A percentile compares a stretch with the other conserved stretches of the same genome.
Evolutionary conservation across 2,888 invertebrate genomes (phyloP).

Genomic region (Dichetophora obliterata): DNA sequence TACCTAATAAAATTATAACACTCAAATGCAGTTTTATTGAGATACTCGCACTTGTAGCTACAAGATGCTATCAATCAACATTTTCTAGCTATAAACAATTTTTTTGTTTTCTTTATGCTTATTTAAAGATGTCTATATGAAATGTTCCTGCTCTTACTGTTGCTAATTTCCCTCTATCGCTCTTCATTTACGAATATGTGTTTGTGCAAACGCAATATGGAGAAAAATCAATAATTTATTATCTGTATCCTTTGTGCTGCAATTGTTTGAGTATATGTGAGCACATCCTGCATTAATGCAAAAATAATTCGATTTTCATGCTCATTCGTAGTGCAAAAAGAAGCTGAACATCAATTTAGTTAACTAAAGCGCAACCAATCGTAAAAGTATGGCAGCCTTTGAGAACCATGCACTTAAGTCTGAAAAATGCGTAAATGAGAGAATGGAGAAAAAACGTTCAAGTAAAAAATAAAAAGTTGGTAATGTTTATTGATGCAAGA

Average conservation of each 20-base stretch:
- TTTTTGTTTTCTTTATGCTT: background rate
- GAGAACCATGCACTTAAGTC: background rate
- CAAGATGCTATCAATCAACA: background rate
- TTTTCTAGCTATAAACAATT: background rate
- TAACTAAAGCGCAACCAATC: background rate
- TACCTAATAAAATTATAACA: background rate
- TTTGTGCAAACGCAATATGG: background rate
- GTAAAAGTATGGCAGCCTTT: slow-evolving; percentile 45
- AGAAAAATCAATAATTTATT: slow-evolving; percentile 1
- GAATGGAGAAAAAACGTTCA: background rate
- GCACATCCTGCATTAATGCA: slow-evolving; percentile 28
- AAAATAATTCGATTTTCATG: background rate
- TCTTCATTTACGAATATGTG: background rate
- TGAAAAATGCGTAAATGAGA: background rate
- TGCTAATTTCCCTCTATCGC: background rate
- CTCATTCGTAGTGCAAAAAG: no score
- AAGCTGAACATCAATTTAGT: no score
- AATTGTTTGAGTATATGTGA: slow-evolving; percentile 43
- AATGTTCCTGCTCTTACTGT: background rate
- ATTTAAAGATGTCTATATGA: background rate
- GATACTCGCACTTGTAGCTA: background rate
- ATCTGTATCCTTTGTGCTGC: slow-evolving; percentile 49
- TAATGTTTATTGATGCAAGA: no score
- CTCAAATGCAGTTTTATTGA: background rate
- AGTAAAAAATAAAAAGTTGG: no score